Evolutionary conservation across 2,797 vertebrate species (phyloP), one percentile per base, ranked within the genome.

Genomic region (Natrix natrix): DNA sequence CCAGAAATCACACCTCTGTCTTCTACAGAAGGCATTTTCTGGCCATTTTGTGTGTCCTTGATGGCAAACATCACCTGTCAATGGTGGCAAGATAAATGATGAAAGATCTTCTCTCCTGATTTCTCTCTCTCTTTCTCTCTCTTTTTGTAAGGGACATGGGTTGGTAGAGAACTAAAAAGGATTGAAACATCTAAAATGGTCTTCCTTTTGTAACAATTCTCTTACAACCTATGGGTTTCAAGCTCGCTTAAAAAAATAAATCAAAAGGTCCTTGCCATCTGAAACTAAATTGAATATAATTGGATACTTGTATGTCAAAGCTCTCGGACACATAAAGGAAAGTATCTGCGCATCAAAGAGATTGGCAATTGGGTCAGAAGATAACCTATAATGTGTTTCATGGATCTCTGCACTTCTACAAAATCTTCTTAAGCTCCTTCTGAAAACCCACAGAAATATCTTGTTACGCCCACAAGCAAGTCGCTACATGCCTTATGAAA

Each of bases 241-340:
- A 87, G 93, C 91, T 94, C 66, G 90, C 92, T 93, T 83, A n/a
- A 55, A 89, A 91, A 90, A 90, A 93, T 96, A 96, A 97, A 97
- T 96, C 93, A 94, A 96, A 96, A 97, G 95, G 96, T 96, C 95
- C 95, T 96, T 95, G 95, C 95, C 95, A 96, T 95, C 93, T 93
- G 93, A 95, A 96, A 95, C 95, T 95, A 97, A 97, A 97, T 95
- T 94, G 95, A 95, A 97, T 95, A 96, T 97, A 97, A 98, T 97
- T 97, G 97, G 97, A 95, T 95, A 92, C 96, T 95, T 93, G 94
- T 93, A 93, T 95, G 97, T 97, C 96, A 98, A 96, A 97, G 97
- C 93, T 92, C 94, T 86, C 91, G 88, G 93, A 69, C 63, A 89
- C 93, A 96, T 54, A 97, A 97, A 97, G 94, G 95, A 93, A 93